Evolutionary conservation across 2,113 vertebrate genomes (phyloP), one percentile per base, ranked within the genome.

Genomic region (Pleuronectes platessa): DNA sequence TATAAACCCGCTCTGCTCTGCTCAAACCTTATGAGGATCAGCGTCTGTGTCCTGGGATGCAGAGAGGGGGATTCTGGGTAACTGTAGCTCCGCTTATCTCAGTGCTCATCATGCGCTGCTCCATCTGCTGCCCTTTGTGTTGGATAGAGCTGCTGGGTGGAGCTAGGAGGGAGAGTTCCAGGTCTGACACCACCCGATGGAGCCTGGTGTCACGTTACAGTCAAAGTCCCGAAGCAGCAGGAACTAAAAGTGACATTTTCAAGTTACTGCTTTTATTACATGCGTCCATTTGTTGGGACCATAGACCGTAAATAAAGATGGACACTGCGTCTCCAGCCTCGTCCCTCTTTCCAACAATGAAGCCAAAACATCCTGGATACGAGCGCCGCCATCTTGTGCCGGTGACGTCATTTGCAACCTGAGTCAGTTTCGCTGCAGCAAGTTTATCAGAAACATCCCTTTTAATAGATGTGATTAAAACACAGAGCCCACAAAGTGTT

Each of bases 61-160:
- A 13, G 54, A 76, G 61, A 73, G 61, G 72, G 54, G 86, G 55
- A 62, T 90, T 69, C 2, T 70, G 78, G 80, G 83, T 68, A 85
- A 83, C 55, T 21, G 55, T 40, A 47, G 60, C 74, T 70, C 58
- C 15, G 56, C 51, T 71, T 55, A 66, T 66, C 74, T 77, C 67
- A 0, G 15, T 2, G 0, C 23, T 76, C 31, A 45, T 76, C 62
- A 1, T 20, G 56, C 37, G 79, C 49, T 5, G 64, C 53, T 68
- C 3, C 55, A 63, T 23, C 64, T 56, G 63, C 18, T 47, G 45
- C 47, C 26, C n/a, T 74, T 74, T 74, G 55, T 79, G 3, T 62
- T 6, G 12, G 21, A 65, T 12, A 4, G 20, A 74, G 62, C 45
- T 58, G 69, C 54, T 5, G 73, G 78, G 61, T 61, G 80, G 74